These are phyloP conservation scores for Galeruca laticollis DNA, from an alignment of 2,888 invertebrate genomes.

Conservation along the genomic window DNA sequence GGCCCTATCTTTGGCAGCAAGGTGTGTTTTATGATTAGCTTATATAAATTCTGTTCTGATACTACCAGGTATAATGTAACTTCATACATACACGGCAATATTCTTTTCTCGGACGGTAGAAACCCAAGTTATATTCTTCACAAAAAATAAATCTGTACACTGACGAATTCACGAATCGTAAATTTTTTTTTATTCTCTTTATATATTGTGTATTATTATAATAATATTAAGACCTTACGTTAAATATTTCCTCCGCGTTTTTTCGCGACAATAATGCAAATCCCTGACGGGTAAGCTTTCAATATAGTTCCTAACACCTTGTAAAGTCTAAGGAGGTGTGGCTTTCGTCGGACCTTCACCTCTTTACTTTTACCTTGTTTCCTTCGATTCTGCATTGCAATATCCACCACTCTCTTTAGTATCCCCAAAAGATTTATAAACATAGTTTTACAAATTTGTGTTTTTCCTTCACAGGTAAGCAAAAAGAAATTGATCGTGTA, in stretches of 20 bases:
- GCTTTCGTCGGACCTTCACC: slow-evolving; percentile 26
- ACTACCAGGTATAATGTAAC: too few relatives aligned
- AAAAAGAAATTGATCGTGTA: too few relatives aligned
- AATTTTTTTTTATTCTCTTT: slow-evolving; percentile 13
- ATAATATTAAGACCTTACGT: too few relatives aligned
- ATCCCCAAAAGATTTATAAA: slow-evolving; percentile 43
- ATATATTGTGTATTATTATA: slow-evolving; percentile 24
- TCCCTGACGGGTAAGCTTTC: too few relatives aligned
- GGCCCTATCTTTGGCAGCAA: too few relatives aligned
- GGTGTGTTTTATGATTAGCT: too few relatives aligned
- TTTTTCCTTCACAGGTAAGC: neutral
- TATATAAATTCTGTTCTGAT: too few relatives aligned
- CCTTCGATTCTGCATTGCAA: slow-evolving; percentile 39
- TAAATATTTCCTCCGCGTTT: too few relatives aligned
- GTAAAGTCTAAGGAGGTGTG: neutral
- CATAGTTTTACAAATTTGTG: too few relatives aligned
- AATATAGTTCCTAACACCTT: slow-evolving; percentile 32
- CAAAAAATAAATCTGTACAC: slow-evolving; percentile 25
- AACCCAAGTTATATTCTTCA: slow-evolving; percentile 21
- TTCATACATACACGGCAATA: too few relatives aligned
- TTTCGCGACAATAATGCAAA: too few relatives aligned
- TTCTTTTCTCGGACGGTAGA: too few relatives aligned
- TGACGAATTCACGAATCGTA: neutral
- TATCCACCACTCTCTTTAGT: slow-evolving; percentile 41
- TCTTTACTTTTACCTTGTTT: slow-evolving; percentile 37